phyloP scores from a whole-genome alignment of 92 coral and sea anemone species.

The Zoanthus sociatus region DNA sequence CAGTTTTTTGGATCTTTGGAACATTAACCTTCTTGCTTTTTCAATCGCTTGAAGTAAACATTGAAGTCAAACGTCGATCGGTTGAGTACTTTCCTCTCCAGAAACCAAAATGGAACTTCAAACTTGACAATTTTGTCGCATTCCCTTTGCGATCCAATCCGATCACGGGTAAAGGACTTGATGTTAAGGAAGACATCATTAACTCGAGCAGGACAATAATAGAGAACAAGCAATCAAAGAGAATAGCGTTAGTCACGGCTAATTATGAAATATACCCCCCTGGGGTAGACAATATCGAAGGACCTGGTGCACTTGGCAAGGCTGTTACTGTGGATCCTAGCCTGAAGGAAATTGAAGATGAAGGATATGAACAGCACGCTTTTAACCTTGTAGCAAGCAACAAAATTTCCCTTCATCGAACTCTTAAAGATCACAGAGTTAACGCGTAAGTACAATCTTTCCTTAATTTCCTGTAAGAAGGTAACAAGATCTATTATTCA shows the following conservation, averaged over 20 bases:
- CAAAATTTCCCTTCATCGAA: constrained; percentile 80
- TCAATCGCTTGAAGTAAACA: constrained; percentile 84
- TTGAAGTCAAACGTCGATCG: constrained; percentile 81
- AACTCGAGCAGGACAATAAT: constrained; percentile 14
- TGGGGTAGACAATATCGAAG: constrained; percentile 65
- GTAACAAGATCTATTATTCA: background rate
- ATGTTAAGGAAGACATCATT: constrained; percentile 17
- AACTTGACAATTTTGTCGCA: constrained; percentile 15
- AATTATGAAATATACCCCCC: constrained; percentile 78
- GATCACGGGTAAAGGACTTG: constrained; percentile 10
- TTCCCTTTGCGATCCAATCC: constrained; percentile 10
- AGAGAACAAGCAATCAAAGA: constrained; percentile 28
- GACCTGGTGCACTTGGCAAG: constrained; percentile 79
- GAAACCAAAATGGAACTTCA: constrained; percentile 75
- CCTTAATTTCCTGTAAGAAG: background rate
- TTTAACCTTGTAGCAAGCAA: constrained; percentile 81
- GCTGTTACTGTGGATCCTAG: constrained; percentile 69
- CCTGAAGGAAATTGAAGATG: constrained; percentile 74
- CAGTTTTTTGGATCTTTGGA: constrained; percentile 93
- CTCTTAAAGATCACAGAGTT: constrained; percentile 67
- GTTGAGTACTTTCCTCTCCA: constrained; percentile 66
- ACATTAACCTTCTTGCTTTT: constrained; percentile 87
- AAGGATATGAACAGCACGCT: constrained; percentile 79
- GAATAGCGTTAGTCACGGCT: constrained; percentile 60
- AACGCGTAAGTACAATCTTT: constrained; percentile 64